Evolutionary conservation across 2,888 invertebrate species (phyloP), one percentile per base, ranked within the genome.

Genomic region (Mechanitis mazaeus): DNA sequence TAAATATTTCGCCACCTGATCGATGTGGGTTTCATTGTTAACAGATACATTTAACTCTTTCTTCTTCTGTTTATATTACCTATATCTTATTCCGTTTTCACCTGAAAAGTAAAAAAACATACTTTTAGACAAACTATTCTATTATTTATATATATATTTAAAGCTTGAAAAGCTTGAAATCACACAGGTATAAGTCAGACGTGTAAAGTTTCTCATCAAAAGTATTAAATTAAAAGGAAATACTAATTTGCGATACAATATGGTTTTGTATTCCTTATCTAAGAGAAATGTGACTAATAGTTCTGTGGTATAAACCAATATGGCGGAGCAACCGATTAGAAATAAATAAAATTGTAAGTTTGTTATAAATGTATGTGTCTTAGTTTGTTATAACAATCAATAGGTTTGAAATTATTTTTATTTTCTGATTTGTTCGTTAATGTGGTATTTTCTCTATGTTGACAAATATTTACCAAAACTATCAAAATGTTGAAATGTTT

Each of bases 1-100:
- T 78, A 78, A 72, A 75, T 76, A 74, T 70, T 72, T 72, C 69
- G 66, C 70, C 85, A 85, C 84, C 84, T 85, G 83, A 20, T 20
- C 20, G 20, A 78, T 75, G 77, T 79, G 75, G 73, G 72, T 73
- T 79, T 80, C 78, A 85, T 87, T 87, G 85, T 87, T 84, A 80
- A 66, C 63, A 64, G 68, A 69, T 62, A 78, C 78, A 69, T 56
- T 87, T 85, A 85, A 82, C 79, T 77, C 69, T 67, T 68, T 35
- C 35, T 5, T 3, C 35, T 35, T 35, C 35, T 35, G 6, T 35
- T 35, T 35, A 35, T 6, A 2, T 35, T 35, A 35, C 35, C 35
- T 35, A 35, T 35, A 35, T 35, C 3, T 6, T 6, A 5, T 5
- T 35, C 3, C 6, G 3, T 35, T 35, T 35, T 35, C 6, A 35